A percentile compares a stretch with the other conserved stretches of the same genome.
These are phyloP conservation scores for Elephas maximus DNA, from an alignment of 2,113 vertebrate species.

Conservation along the genomic window DNA sequence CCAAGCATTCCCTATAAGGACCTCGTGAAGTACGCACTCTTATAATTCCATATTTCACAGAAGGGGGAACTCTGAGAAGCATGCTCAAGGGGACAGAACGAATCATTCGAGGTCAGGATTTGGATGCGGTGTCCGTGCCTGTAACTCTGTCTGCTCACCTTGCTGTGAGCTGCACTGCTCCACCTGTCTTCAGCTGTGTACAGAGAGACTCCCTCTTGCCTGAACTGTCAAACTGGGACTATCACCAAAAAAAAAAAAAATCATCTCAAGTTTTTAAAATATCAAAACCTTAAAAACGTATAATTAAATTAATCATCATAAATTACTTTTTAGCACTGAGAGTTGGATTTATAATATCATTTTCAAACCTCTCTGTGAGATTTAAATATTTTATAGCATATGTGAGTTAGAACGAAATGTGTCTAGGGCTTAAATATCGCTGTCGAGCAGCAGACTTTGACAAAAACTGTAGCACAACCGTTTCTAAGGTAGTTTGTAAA, in stretches of 20 bases:
- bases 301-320: constrained; percentile 91
- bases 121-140: neutral
- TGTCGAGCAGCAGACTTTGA: constrained; percentile 90
- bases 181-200: neutral
- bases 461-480: constrained; percentile 91
- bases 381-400: constrained; percentile 92
- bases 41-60: neutral
- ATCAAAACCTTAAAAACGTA: constrained; percentile 86
- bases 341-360: constrained; percentile 91
- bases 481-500: constrained; percentile 95
- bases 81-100: neutral
- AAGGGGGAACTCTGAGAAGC: neutral
- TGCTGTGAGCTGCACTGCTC: neutral
- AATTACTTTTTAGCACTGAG: constrained; percentile 88
- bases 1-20: fast-evolving
- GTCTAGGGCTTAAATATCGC: constrained; percentile 90
- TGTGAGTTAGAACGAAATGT: constrained; percentile 87
- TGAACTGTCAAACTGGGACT: constrained; percentile 67
- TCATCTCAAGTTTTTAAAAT: constrained; percentile 79
- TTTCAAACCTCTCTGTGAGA: constrained; percentile 90
- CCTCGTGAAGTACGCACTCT: neutral
- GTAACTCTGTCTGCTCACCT: fast-evolving
- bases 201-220: constrained; percentile 68
- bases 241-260: constrained; percentile 32
- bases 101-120: neutral